phyloP scores from a whole-genome alignment of 2,113 vertebrate genomes.

The Himantopus leucocephalus region DNA sequence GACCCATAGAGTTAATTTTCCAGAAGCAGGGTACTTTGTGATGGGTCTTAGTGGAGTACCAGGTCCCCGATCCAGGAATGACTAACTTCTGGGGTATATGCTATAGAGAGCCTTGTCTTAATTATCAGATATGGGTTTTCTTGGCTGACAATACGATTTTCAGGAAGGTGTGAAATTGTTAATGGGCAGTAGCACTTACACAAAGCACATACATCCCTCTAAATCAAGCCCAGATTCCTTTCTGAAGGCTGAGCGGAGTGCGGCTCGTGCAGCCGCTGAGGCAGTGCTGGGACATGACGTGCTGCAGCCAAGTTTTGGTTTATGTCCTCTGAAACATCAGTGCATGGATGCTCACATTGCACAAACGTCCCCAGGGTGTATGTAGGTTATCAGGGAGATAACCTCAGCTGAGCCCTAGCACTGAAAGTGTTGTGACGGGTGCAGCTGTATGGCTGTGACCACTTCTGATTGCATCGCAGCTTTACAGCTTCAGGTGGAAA shows the following conservation, averaged over 20 bases:
- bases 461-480: neutral
- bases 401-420: neutral
- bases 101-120: neutral
- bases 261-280: fast-evolving
- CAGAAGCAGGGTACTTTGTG: neutral
- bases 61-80: neutral
- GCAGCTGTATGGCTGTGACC: neutral
- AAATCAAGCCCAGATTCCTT: neutral
- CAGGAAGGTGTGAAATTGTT: neutral
- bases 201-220: neutral
- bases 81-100: neutral
- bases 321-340: neutral
- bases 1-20: neutral
- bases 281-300: neutral
- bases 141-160: neutral
- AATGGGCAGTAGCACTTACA: neutral
- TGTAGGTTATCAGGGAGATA: constrained; percentile 11
- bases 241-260: neutral
- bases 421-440: neutral
- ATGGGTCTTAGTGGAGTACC: neutral
- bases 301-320: neutral
- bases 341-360: neutral
- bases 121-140: neutral
- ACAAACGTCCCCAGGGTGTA: fast-evolving
- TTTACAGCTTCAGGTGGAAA: neutral